Conservation (phyloP, 2,113 vertebrate genomes). For the Gopherus flavomarginatus region DNA sequence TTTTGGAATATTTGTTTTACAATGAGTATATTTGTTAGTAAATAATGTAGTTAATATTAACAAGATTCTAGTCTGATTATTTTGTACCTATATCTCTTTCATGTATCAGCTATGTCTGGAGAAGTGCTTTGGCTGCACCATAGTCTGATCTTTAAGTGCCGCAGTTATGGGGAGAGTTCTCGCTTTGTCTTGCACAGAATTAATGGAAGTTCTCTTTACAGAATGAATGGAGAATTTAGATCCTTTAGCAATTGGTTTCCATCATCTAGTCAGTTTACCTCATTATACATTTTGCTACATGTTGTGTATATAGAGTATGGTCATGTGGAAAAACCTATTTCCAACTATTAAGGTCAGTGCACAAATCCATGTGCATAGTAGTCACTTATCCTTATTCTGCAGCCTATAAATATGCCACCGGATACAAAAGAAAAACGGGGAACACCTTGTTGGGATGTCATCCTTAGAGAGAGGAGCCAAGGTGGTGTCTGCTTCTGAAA, state of each 20-base stretch:
- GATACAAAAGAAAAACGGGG: not conserved
- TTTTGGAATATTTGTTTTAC: constrained; percentile 6
- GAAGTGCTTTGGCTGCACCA: rapidly evolving
- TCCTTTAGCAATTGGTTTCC: constrained; percentile 49
- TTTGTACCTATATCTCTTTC: not conserved
- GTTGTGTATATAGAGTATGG: constrained; percentile 17
- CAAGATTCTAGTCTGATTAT: not conserved
- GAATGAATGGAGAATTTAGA: constrained; percentile 38
- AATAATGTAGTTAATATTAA: not conserved
- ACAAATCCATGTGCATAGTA: not conserved
- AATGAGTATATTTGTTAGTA: not conserved
- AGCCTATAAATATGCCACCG: not conserved
- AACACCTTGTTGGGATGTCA: not conserved
- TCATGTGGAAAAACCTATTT: constrained; percentile 46
- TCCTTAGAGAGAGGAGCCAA: not conserved
- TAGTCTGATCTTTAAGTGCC: not conserved
- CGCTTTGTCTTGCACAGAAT: not conserved
- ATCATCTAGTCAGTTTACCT: constrained; percentile 13
- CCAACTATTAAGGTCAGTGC: not conserved
- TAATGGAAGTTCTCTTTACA: constrained; percentile 13
- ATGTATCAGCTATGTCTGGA: not conserved
- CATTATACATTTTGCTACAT: constrained; percentile 25
- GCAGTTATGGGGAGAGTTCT: not conserved
- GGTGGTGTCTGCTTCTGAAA: not conserved
- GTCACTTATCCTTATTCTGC: constrained; percentile 14